Base-by-base conservation (phyloP, 2,113 vertebrate genomes). In the Scalopus aquaticus region DNA sequence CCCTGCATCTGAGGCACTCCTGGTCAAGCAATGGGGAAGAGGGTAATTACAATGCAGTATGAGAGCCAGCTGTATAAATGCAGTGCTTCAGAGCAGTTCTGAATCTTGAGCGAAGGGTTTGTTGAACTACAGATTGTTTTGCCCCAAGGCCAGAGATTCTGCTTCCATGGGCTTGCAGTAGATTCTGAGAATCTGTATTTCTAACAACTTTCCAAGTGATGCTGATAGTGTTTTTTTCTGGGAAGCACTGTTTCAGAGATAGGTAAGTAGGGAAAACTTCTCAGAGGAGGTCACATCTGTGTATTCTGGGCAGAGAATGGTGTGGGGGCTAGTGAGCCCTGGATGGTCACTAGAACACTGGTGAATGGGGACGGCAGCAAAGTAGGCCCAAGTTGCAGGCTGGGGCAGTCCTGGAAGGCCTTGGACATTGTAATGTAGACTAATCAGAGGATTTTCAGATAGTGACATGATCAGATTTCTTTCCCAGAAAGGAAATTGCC, bases 61-160 rank as follows among this genome's bases (percentile, higher is more conserved):
- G 10, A 26, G 30, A 58, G 28, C 56, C 32, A 20, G 20, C 1
- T 4, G 12, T 6, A 9, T 1, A 5, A 49, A 58, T 0, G 3
- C 3, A 39, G 58, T 9, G 39, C 30, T 51, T 78, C 30, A 78
- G 11, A 46, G 58, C 26, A 17, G 37, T 51, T 49, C 77, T 79
- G n/a, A 39, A 11, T 35, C 37, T 69, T 60, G 49, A 30, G 19
- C 11, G 44, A 32, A 56, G 20, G 49, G 15, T 28, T 49, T 9
- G 22, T 51, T 83, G 24, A 77, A 44, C 17, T 70, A 9, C n/a
- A 30, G 44, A 30, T 24, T 4, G 0, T 13, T 62, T 62, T 11
- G 17, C 35, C 10, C 62, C 37, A 1, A 3, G 30, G 37, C 30
- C 44, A 8, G 17, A 84, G 13, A 15, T 44, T 67, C 84, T 62